Base-by-base conservation (phyloP, 2,113 vertebrate genomes). In the Verasper variegatus region DNA sequence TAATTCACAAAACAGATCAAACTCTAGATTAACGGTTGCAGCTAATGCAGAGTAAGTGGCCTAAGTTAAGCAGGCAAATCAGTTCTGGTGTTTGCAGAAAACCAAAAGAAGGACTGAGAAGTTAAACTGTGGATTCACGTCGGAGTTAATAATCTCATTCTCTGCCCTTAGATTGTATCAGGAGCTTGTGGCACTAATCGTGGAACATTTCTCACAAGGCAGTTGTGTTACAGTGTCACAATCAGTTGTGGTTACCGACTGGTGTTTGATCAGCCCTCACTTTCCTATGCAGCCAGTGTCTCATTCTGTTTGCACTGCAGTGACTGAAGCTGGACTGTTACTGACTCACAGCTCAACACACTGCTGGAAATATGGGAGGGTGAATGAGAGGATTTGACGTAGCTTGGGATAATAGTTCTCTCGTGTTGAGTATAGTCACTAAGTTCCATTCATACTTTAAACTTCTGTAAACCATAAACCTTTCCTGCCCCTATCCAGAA, bases 281-380 rank as follows among this genome's bases (percentile, higher is more conserved):
- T 81, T 89, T 18, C 81, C 45, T 84, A 61, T 2, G 35, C 35
- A 37, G 35, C 35, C 35, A 37, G 35, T 37, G 35, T 37, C 35
- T 37, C 35, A 2, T 37, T 37, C 8, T 37, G 35, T 37, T 37
- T 37, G 2, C 18, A 20, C 13, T 18, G 37, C 65, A 60, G 49
- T 18, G 6, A 13, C 23, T 54, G 47, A 37, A 37, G 35, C 57
- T 20, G 17, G 40, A 27, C 12, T 35, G 75, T 61, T 24, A 49
- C 40, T 66, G 71, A 8, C 59, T 14, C 12, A 17, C 66, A 11
- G 52, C 51, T 37, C 35, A 37, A 17, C 24, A 10, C n/a, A 21
- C 9, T 51, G 72, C 69, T 52, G 57, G 62, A 7, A 8, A 21
- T 23, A 51, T 7, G 8, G 17, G 49, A n/a, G 13, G 8, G 6